Evolutionary conservation across 1,140 invertebrate species (phyloP), one percentile per base, ranked within the genome.

Genomic region (Subanguina moxae): DNA sequence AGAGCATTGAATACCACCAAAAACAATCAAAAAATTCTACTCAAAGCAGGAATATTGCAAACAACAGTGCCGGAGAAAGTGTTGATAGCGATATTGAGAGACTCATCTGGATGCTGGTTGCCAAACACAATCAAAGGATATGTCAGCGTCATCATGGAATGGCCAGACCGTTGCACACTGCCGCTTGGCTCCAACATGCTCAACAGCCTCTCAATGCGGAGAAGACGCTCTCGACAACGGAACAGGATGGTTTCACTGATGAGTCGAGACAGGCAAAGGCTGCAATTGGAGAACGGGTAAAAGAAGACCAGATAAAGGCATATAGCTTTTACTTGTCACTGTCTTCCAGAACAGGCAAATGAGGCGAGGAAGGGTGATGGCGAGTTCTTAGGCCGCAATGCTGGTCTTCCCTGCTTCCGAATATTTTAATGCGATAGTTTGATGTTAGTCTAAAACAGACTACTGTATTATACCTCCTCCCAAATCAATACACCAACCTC

Each of bases 221-320:
- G 86, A 7, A 95, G 85, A 21, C 91, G 86, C 71, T 88, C 89
- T 61, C 90, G 87, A 0, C 92, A 93, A 65, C 94, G 87, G 38
- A 95, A 89, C 83, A 97, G 93, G 76, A 97, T 93, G 0, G 93
- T 97, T 78, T 95, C 92, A 25, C 95, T 92, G 17, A 97, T 85
- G 57, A 97, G 85, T 46, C 91, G 89, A 85, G 96, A 93, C 88
- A 97, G 91, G 0, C 93, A 95, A 0, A 96, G 85, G 71, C 91
- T 70, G 58, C 70, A 52, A 30, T 67, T 21, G 17, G n/a, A 32
- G n/a, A 61, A 61, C 21, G 28, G 17, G 5, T 61, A 25, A 7
- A 30, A 7, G 19, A 25, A 25, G n/a, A 7, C n/a, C 3, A 25
- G n/a, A 5, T 5, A 32, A 30, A 25, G 28, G 27, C 19, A 30